phyloP scores from a whole-genome alignment of 2,797 vertebrate species.

The Sebastes vulpes region DNA sequence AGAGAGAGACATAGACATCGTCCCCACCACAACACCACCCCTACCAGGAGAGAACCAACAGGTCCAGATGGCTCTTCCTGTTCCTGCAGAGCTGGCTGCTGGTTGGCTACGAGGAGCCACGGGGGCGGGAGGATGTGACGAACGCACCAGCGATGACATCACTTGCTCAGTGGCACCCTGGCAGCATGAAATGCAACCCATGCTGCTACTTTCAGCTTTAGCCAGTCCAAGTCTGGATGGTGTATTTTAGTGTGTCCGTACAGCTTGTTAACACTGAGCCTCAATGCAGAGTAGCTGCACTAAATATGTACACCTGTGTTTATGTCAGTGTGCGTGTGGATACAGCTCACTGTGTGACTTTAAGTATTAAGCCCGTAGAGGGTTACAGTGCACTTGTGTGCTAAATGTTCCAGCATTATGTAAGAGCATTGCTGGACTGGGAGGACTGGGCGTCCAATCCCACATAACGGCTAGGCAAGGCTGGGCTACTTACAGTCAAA shows the following conservation, averaged over 20 bases:
- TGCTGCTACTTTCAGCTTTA: slow-evolving; percentile 44
- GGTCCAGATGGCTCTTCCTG: slow-evolving; percentile 86
- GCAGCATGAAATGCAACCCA: slow-evolving; percentile 57
- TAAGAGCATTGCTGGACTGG: slow-evolving; percentile 65
- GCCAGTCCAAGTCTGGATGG: slow-evolving; percentile 36
- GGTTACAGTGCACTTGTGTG: not conserved
- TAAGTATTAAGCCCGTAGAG: not conserved
- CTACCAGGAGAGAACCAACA: slow-evolving; percentile 64
- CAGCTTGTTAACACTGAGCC: slow-evolving; percentile 13
- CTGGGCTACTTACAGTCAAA: slow-evolving; percentile 70
- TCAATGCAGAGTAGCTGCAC: slow-evolving; percentile 3
- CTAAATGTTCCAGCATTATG: slow-evolving; percentile 45
- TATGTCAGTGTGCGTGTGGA: not conserved
- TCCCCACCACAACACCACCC: slow-evolving; percentile 43
- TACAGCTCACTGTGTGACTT: not conserved
- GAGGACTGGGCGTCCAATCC: slow-evolving; percentile 52
- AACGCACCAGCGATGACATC: slow-evolving; percentile 67
- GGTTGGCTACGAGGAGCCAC: slow-evolving; percentile 63
- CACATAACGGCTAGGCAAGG: slow-evolving; percentile 7
- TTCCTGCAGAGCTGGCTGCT: slow-evolving; percentile 70
- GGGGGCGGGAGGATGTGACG: slow-evolving; percentile 65
- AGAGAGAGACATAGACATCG: not conserved
- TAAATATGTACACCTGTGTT: slow-evolving; percentile 7
- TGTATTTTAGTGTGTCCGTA: slow-evolving; percentile 42
- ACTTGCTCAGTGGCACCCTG: slow-evolving; percentile 58